Conservation (phyloP, 2,888 invertebrate genomes). For the Galeruca laticollis region DNA sequence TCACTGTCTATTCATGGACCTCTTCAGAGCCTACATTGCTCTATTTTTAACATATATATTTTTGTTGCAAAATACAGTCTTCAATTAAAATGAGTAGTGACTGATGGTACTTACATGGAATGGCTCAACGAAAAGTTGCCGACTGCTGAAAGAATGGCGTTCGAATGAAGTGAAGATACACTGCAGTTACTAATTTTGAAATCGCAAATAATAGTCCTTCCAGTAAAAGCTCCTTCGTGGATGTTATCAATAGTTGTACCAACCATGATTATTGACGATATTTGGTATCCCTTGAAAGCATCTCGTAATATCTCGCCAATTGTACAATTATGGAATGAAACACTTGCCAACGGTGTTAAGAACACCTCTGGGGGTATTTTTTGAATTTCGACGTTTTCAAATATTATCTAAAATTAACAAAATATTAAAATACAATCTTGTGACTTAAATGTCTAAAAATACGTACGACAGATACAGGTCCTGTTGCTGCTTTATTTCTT, state of each 20-base stretch:
- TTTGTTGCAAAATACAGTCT: too few species aligned
- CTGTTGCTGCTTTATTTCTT: conserved; percentile 72
- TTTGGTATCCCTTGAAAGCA: conserved; percentile 77
- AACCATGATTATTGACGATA: conserved; percentile 73
- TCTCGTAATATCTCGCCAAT: conserved; percentile 72
- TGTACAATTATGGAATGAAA: conserved; percentile 70
- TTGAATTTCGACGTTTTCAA: conserved; percentile 72
- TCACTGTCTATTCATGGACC: too few species aligned
- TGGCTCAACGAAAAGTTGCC: conserved; percentile 75
- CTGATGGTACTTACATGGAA: conserved; percentile 70
- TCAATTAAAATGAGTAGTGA: background rate
- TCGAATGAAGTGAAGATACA: conserved; percentile 70
- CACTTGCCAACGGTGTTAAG: conserved; percentile 74
- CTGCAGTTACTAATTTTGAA: conserved; percentile 73
- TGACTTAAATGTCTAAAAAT: background rate
- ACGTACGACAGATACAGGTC: conserved; percentile 70
- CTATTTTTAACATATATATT: too few species aligned
- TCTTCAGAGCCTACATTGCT: too few species aligned
- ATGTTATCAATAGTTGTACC: conserved; percentile 74
- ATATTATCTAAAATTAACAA: conserved; percentile 71
- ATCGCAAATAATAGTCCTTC: conserved; percentile 72
- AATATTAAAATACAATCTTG: background rate
- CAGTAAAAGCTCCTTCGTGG: conserved; percentile 75
- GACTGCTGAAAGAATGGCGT: conserved; percentile 75
- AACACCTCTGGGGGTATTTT: conserved; percentile 74